Evolutionary conservation across 2,113 vertebrate species (phyloP).

Genomic region (Micronycteris hirsuta): DNA sequence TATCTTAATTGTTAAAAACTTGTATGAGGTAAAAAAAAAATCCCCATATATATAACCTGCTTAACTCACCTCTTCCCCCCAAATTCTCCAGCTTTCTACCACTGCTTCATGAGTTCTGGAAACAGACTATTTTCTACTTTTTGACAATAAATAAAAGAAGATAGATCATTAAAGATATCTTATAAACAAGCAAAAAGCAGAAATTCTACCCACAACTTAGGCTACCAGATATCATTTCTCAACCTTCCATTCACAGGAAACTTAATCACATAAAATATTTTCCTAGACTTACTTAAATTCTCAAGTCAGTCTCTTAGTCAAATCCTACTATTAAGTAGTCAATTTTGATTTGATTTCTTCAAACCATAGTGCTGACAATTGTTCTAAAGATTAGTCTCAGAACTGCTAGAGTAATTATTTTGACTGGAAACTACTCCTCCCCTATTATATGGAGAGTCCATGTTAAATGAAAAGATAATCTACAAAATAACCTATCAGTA

Average conservation of each 20-base stretch:
- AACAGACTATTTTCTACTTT: slow-evolving; percentile 16
- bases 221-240: not conserved
- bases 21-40: not conserved
- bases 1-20: not conserved
- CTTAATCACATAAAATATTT: slow-evolving; percentile 26
- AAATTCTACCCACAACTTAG: slow-evolving; percentile 40
- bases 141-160: not conserved
- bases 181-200: not conserved
- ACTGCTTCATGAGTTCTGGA: not conserved
- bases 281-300: slow-evolving; percentile 61
- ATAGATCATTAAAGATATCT: slow-evolving; percentile 23
- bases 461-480: slow-evolving; percentile 49
- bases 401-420: not conserved
- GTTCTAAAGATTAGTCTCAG: not conserved
- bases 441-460: not conserved
- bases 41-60: not conserved
- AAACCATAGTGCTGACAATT: not conserved
- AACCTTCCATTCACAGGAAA: slow-evolving; percentile 38
- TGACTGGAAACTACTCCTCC: not conserved
- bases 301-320: slow-evolving; percentile 67
- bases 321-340: slow-evolving; percentile 58
- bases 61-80: not conserved
- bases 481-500: not conserved
- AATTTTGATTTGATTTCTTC: slow-evolving; percentile 62
- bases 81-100: not conserved